A percentile compares a stretch with the other conserved stretches of the same genome.
Evolutionary conservation across 92 coral and sea anemone genomes (phyloP).

Genomic region (Siderastrea radians): DNA sequence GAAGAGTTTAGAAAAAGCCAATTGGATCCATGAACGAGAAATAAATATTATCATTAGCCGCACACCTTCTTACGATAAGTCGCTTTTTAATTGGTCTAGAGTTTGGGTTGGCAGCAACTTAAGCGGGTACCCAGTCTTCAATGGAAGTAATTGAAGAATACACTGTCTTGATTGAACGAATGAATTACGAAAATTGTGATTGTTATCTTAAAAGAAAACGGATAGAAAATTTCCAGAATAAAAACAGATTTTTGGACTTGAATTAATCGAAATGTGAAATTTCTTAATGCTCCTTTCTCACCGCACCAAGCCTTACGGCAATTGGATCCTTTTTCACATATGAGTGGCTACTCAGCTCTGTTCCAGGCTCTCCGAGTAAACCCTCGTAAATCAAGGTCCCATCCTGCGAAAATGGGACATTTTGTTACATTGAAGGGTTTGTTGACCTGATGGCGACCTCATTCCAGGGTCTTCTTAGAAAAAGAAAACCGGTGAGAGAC

Average conservation of each 20-base stretch:
- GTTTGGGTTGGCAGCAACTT: background rate
- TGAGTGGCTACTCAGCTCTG: background rate
- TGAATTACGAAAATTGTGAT: background rate
- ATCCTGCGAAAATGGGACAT: no score
- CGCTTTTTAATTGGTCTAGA: conserved; percentile 20
- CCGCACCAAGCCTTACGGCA: background rate
- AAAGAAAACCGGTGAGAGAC: no score
- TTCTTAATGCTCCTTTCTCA: background rate
- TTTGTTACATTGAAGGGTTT: no score
- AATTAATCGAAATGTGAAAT: no score
- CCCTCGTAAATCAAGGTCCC: no score
- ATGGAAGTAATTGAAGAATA: background rate
- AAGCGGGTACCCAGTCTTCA: conserved; percentile 30
- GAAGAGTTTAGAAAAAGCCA: conserved; percentile 9
- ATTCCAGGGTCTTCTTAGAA: no score
- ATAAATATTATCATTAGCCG: background rate
- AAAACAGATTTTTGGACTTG: background rate
- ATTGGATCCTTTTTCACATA: no score
- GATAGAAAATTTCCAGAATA: background rate
- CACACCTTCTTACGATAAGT: background rate
- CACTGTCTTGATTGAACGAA: no score
- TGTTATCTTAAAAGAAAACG: background rate
- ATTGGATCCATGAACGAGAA: conserved; percentile 10
- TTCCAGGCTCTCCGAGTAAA: background rate
- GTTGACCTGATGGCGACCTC: no score